phyloP scores from a whole-genome alignment of 64 coral and sea anemone genomes.

The Montipora efflorescens region DNA sequence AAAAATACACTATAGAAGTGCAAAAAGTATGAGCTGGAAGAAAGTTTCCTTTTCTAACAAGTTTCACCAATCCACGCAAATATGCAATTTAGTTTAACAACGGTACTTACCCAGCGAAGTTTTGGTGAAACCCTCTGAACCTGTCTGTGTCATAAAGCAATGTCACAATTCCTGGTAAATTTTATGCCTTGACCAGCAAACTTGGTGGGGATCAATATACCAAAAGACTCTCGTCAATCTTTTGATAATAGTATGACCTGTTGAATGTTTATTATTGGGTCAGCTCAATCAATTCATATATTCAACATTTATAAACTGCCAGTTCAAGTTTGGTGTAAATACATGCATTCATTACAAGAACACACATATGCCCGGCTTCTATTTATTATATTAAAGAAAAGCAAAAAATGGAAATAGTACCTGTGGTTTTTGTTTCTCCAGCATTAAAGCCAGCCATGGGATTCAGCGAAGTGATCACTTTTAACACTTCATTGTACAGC shows the following conservation, averaged over 20 bases:
- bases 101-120: slow-evolving; percentile 29
- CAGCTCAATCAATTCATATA: slow-evolving; percentile 11
- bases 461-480: slow-evolving; percentile 43
- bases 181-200: slow-evolving; percentile 46
- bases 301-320: slow-evolving; percentile 47
- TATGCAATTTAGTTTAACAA: slow-evolving; percentile 3
- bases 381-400: neutral
- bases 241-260: slow-evolving; percentile 21
- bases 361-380: slow-evolving; percentile 45
- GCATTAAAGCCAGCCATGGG: slow-evolving; percentile 42
- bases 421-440: slow-evolving; percentile 49
- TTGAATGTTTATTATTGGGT: too few relatives aligned
- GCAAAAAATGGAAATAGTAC: slow-evolving; percentile 34
- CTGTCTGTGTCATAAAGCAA: slow-evolving; percentile 52
- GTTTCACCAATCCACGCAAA: too few relatives aligned
- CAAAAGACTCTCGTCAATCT: slow-evolving; percentile 38
- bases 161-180: slow-evolving; percentile 45
- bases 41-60: too few relatives aligned
- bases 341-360: slow-evolving; percentile 46
- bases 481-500: slow-evolving; percentile 49
- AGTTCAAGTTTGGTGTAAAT: slow-evolving; percentile 53
- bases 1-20: too few relatives aligned
- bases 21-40: too few relatives aligned
- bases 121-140: slow-evolving; percentile 38
- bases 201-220: slow-evolving; percentile 57